phyloP scores from a whole-genome alignment of 2,888 invertebrate species.

The Drosophila quinaria region DNA sequence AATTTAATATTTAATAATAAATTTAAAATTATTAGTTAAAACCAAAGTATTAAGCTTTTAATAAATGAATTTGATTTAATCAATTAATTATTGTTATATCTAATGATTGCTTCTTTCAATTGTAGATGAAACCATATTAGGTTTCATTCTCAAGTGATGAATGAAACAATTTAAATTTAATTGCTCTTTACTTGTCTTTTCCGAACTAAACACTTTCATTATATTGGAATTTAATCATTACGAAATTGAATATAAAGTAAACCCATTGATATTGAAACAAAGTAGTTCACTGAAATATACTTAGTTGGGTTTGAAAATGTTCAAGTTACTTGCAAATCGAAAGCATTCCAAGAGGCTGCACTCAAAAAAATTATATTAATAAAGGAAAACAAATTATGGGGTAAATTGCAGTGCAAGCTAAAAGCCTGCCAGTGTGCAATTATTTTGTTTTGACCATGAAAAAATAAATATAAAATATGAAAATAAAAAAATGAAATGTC shows the following conservation, averaged over 20 bases:
- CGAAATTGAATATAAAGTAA: background rate
- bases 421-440: slow-evolving; percentile 4
- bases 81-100: background rate
- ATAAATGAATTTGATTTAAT: background rate
- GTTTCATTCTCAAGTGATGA: background rate
- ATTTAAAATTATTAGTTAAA: background rate
- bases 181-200: background rate
- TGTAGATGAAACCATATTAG: background rate
- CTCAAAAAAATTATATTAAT: slow-evolving; percentile 8
- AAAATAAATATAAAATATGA: background rate
- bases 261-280: slow-evolving; percentile 3
- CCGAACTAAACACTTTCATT: background rate
- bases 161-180: background rate
- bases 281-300: background rate
- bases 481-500: slow-evolving; percentile 12
- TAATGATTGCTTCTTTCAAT: background rate
- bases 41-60: too few relatives aligned
- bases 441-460: slow-evolving; percentile 1
- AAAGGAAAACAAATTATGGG: slow-evolving; percentile 20
- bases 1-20: background rate
- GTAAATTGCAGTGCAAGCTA: slow-evolving; percentile 6
- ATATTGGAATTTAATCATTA: slow-evolving; percentile 2
- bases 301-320: slow-evolving; percentile 3
- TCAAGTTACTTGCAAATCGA: slow-evolving; percentile 11
- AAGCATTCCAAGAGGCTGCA: slow-evolving; percentile 10